Percentiles rank a stretch among this genome's conserved stretches.
These are phyloP conservation scores for Omphaloscelis lunosa DNA, from an alignment of 2,888 invertebrate species.

Conservation along the genomic window DNA sequence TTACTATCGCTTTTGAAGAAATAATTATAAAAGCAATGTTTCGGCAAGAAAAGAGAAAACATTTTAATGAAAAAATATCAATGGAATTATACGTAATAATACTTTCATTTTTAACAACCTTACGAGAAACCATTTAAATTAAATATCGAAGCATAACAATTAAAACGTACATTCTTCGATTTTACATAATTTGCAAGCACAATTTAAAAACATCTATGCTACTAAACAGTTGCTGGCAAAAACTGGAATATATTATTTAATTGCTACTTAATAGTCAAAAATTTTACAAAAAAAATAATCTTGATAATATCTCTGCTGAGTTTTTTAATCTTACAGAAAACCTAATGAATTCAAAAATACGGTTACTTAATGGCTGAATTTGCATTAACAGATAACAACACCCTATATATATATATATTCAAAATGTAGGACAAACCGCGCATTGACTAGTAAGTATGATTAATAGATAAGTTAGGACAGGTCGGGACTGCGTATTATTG, in stretches of 20 bases:
- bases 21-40: neutral
- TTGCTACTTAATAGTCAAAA: neutral
- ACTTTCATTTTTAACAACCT: neutral
- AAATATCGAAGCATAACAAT: neutral
- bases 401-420: conserved; percentile 71
- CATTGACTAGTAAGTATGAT: conserved; percentile 81
- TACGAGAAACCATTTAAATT: neutral
- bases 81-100: neutral
- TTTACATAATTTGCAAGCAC: neutral
- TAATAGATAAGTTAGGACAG: conserved; percentile 83
- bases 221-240: neutral
- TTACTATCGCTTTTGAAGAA: neutral
- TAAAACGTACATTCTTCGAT: neutral
- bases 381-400: conserved; percentile 55
- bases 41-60: neutral
- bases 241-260: neutral
- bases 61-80: neutral
- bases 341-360: neutral
- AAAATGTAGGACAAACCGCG: conserved; percentile 72
- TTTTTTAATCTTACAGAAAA: neutral
- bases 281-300: neutral
- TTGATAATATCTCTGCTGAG: no score
- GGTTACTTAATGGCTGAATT: conserved; percentile 1
- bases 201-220: neutral
- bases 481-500: conserved; percentile 75